Evolutionary conservation across 2,888 invertebrate species (phyloP), one percentile per base, ranked within the genome.

Genomic region (Agrenia bidenticulata): DNA sequence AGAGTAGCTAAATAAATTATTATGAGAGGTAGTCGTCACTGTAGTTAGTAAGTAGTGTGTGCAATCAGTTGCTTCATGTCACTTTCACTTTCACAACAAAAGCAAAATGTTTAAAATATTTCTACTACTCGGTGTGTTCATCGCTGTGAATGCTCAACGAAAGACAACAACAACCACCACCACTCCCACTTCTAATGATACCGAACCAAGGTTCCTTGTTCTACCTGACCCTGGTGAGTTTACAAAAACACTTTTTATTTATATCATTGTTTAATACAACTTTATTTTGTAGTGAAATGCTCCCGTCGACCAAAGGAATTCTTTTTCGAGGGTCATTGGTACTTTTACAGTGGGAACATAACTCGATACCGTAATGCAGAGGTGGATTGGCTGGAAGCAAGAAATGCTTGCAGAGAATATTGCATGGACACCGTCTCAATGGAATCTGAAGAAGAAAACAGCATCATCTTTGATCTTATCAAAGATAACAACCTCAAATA

Each of bases 361-460:
- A 89, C 90, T 51, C 85, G 85, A 67, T 75, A 90, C 72, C 87
- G 64, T 13, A 71, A 71, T 61, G 56, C 69, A 24, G 69, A 69
- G 58, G 64, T 91, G 59, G 92, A 93, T 81, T 94, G 94, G 93
- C 81, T 93, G 76, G 92, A 93, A 77, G 92, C 91, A 24, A 87
- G 93, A 77, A 94, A 93, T 81, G 85, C 91, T 78, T 94, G 94
- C 83, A 86, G 94, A 73, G 91, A 92, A 80, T 92, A 92, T 81
- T 94, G 94, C 81, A 94, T 94, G 94, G 94, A 94, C 81, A 85
- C 92, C 75, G 88, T 93, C 45, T 90, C 92, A 19, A 83, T 93
- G 81, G 93, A 94, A 81, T 88, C 90, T 17, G 90, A 92, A 81
- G 91, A 92, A 80, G 91, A 94, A 80, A 92, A 92, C 79, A 90